Evolutionary conservation across 2,797 vertebrate species (phyloP), one percentile per base, ranked within the genome.

Genomic region (Myotis pilosus): DNA sequence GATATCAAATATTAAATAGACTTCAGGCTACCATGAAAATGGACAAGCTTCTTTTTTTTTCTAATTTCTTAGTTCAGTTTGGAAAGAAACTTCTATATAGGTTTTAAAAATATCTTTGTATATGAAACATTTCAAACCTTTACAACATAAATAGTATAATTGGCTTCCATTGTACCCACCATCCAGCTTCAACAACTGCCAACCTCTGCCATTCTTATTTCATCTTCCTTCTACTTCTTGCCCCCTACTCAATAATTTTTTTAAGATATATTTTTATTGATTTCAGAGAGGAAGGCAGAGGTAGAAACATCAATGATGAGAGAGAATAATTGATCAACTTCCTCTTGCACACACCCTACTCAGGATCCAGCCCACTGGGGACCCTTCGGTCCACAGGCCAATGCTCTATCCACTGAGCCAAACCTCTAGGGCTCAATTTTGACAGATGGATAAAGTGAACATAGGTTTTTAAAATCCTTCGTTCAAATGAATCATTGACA

Each of bases 401-500:
- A 55, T 1, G 8, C 53, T 55, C 53, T 55, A 55, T 23, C 53
- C 3, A 23, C 7, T 53, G 51, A 53, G 19, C 17, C 51, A 53
- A 53, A 53, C 8, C 6, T 1, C 53, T 55, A 55, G 20, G 53
- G 53, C 53, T 23, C 53, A 85, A 57, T 92, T 79, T 85, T 51
- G 69, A 92, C 72, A 87, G 80, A 74, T 78, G 68, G 62, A 62
- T 81, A 89, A 88, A 78, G 44, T 80, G 75, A 33, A 57, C n/a
- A 47, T 41, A 68, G 28, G 20, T 55, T 89, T 91, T 57, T 72
- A 44, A 71, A 36, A 23, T 49, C 17, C 36, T 57, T 80, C 49
- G 19, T 51, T 96, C 57, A 51, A 82, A 13, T 69, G 69, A 95
- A 89, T 71, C 62, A 72, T 85, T 85, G 72, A 92, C 23, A 68